Conservation (phyloP, 2,888 invertebrate genomes). For the Pristionchus mayeri region DNA sequence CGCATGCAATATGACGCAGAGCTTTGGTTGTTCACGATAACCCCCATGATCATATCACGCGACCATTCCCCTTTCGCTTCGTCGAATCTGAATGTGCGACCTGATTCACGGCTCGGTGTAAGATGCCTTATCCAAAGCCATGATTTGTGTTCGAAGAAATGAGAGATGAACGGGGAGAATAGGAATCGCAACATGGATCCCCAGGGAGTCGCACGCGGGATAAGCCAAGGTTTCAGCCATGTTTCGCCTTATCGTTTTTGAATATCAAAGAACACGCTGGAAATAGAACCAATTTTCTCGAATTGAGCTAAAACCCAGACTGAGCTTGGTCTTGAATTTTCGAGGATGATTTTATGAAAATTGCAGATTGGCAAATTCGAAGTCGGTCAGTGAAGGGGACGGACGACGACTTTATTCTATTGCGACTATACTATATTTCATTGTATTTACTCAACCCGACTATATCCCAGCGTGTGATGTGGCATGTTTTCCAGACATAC, state of each 20-base stretch:
- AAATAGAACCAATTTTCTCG: background rate
- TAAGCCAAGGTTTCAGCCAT: background rate
- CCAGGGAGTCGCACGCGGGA: background rate
- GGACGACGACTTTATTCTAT: too few species aligned
- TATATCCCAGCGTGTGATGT: too few species aligned
- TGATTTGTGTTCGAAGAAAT: background rate
- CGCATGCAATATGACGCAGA: background rate
- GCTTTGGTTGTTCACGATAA: background rate
- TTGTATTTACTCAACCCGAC: background rate
- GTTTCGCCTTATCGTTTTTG: constrained; percentile 5
- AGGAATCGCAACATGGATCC: background rate
- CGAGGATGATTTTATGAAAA: background rate
- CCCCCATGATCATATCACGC: constrained; percentile 11
- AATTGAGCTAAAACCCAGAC: too few species aligned
- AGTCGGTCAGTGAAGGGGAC: background rate
- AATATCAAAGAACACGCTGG: background rate
- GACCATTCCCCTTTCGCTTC: background rate
- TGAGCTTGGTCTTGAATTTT: too few species aligned
- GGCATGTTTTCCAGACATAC: background rate
- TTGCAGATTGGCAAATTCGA: constrained; percentile 34
- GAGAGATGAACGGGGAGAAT: background rate
- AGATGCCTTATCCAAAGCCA: too few species aligned
- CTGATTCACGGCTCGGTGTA: background rate
- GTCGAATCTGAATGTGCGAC: background rate
- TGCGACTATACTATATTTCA: background rate